phyloP scores from a whole-genome alignment of 2,113 vertebrate genomes.

The Amazona vittata region DNA sequence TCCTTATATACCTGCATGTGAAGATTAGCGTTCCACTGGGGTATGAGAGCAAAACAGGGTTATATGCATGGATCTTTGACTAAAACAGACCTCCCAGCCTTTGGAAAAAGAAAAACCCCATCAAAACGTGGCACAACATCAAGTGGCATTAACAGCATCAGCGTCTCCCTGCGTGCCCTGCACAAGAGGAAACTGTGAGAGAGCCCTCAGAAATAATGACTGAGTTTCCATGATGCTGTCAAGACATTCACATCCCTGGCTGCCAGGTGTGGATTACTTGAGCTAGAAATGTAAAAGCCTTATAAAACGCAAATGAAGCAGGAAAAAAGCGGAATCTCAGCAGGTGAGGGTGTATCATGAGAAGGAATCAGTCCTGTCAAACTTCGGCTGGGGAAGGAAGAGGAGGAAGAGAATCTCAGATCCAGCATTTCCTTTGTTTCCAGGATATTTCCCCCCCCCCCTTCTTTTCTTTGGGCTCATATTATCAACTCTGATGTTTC shows the following conservation, averaged over 20 bases:
- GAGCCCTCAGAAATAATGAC: constrained; percentile 25
- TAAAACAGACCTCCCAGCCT: constrained; percentile 38
- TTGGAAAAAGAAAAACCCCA: background rate
- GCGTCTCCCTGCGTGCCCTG: constrained; percentile 1
- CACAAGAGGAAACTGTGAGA: background rate
- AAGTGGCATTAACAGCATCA: background rate
- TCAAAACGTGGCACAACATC: constrained; percentile 12
- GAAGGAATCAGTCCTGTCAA: background rate
- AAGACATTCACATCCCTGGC: constrained; percentile 18
- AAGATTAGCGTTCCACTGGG: constrained; percentile 16
- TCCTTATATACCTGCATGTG: background rate
- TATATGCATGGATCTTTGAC: background rate
- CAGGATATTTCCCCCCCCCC: background rate
- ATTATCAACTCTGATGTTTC: background rate
- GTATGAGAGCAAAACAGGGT: background rate
- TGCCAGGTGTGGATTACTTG: constrained; percentile 51
- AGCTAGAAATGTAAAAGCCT: constrained; percentile 48
- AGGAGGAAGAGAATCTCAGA: background rate
- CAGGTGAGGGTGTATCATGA: background rate
- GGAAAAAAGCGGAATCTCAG: background rate
- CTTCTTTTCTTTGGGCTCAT: background rate
- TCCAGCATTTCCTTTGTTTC: constrained; percentile 1
- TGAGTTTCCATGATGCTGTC: constrained; percentile 58
- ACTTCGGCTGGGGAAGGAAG: background rate
- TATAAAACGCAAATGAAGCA: constrained; percentile 53